Evolutionary conservation across 2,113 vertebrate species (phyloP), one percentile per base, ranked within the genome.

Genomic region (Lophotis ruficrista): DNA sequence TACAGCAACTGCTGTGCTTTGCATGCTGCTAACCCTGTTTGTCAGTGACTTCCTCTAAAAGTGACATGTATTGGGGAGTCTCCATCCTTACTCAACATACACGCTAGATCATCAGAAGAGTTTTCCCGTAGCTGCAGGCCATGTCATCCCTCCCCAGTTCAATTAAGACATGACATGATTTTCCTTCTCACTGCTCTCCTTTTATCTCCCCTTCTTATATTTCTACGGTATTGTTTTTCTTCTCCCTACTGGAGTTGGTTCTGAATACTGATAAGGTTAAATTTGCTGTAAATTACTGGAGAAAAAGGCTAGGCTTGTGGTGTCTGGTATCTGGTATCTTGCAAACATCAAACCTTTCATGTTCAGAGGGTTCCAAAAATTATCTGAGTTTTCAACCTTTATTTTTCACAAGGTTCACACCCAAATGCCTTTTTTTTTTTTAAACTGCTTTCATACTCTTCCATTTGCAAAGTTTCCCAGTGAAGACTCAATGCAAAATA

Each of bases 241-340:
- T 83, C 57, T 68, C 35, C 14, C 7, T 37, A 0, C 58, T 48
- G 21, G 15, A 33, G 30, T 22, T 65, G 53, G 13, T 90, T 33
- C 83, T 95, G 96, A 93, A 96, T 96, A 56, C 53, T 60, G 57
- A 94, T 91, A 45, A 95, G 35, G 75, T 61, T 60, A 62, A 71
- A 81, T 56, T 81, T 86, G 48, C 62, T 86, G 45, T 45, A 71
- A 83, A 83, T 81, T 80, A 27, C 4, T 20, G 72, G 79, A 81
- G 70, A 89, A 95, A 80, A 23, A 60, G 35, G 19, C 28, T 58
- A 38, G 76, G 33, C 51, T 20, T 28, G 35, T 77, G 27, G 19
- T 80, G 54, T 43, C 47, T 81, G 54, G 14, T 50, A 6, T 73
- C 68, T 85, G 54, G 14, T 50, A 6, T 73, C 71, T 85, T 78